These are phyloP conservation scores for Cyphotilapia sp. DNA, from an alignment of 2,113 vertebrate species.

Conservation along the genomic window DNA sequence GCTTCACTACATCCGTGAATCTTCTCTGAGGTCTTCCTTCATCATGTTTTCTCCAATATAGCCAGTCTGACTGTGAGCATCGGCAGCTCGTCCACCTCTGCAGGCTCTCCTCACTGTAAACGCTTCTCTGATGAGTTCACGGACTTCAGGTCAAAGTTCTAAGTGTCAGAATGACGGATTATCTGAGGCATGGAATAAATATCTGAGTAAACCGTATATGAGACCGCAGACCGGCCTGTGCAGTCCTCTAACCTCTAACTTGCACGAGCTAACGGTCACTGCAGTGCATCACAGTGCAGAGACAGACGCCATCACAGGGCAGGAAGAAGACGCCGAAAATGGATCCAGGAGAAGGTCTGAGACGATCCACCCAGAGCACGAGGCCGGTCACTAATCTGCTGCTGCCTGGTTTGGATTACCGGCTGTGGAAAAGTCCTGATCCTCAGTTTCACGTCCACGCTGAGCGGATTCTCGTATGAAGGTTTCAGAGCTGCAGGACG, in stretches of 20 bases:
- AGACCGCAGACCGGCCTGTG: background rate
- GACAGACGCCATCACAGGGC: background rate
- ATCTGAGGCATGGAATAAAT: background rate
- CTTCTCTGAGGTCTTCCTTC: background rate
- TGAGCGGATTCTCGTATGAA: background rate
- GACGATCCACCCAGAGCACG: background rate
- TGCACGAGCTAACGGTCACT: background rate
- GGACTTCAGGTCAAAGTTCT: background rate
- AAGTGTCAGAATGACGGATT: background rate
- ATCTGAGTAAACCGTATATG: fast-evolving
- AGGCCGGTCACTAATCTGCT: background rate
- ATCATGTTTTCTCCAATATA: background rate
- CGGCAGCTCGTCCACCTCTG: background rate
- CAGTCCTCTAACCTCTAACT: background rate
- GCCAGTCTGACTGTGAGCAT: background rate
- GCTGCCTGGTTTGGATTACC: background rate
- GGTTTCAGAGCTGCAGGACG: background rate
- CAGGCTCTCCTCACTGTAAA: background rate
- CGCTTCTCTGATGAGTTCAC: background rate
- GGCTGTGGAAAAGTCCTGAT: background rate
- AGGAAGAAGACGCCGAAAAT: background rate
- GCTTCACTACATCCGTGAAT: background rate
- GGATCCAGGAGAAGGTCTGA: background rate
- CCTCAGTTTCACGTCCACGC: background rate
- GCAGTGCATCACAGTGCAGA: background rate